Conservation (phyloP, 2,888 invertebrate genomes). For the Theodoxus fluviatilis region DNA sequence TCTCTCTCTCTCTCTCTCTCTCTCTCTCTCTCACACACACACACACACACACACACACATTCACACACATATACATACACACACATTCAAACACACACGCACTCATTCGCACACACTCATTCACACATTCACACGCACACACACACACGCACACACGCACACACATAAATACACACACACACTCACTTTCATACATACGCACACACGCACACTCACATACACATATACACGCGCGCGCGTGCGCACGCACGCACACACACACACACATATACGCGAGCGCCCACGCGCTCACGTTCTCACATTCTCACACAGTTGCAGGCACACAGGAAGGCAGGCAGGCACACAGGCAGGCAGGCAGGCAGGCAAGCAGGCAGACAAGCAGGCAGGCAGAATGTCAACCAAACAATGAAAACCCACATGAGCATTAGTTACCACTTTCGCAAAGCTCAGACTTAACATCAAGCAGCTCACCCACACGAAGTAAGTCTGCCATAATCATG, state of each 20-base stretch:
- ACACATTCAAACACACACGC: constrained; percentile 11
- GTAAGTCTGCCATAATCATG: neutral
- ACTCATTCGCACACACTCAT: neutral
- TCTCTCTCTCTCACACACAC: neutral
- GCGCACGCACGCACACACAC: constrained; percentile 4
- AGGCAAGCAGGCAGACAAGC: neutral
- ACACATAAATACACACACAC: constrained; percentile 6
- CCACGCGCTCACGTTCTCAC: neutral
- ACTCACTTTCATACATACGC: neutral
- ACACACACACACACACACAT: constrained; percentile 13
- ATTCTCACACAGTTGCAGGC: neutral
- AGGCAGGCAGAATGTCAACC: neutral
- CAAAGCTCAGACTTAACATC: no score
- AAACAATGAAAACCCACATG: neutral
- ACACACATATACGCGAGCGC: neutral
- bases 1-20: neutral
- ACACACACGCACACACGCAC: constrained; percentile 16
- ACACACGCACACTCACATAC: neutral
- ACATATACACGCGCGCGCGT: neutral
- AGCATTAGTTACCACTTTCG: neutral
- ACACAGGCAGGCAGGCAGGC: neutral
- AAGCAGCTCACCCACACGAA: no score
- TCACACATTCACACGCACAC: constrained; percentile 10
- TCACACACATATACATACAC: neutral
- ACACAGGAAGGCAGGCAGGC: neutral